phyloP scores from a whole-genome alignment of 2,113 vertebrate genomes.

The Hoplias malabaricus region DNA sequence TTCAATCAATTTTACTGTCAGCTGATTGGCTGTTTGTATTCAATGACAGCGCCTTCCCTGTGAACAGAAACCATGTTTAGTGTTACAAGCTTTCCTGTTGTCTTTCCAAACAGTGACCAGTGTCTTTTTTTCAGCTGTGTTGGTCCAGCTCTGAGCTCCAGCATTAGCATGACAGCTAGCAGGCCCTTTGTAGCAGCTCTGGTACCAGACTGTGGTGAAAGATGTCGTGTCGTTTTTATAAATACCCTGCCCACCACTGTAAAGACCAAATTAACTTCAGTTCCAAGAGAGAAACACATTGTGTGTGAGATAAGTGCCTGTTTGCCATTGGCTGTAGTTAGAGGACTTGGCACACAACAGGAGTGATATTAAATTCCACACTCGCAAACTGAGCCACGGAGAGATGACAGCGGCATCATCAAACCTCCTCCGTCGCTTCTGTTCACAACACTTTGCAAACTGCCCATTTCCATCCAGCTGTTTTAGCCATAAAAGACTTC shows the following conservation, averaged over 20 bases:
- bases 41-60: too few relatives aligned
- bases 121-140: not conserved
- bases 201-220: not conserved
- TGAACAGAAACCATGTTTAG: too few relatives aligned
- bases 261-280: not conserved
- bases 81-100: too few relatives aligned
- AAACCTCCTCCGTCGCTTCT: constrained; percentile 1
- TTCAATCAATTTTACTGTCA: too few relatives aligned
- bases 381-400: constrained; percentile 2
- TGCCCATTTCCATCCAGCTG: constrained; percentile 19
- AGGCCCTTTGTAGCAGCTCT: not conserved
- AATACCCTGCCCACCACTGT: not conserved
- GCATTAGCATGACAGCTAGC: not conserved
- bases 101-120: too few relatives aligned
- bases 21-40: too few relatives aligned
- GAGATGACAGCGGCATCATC: not conserved
- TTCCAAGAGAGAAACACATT: constrained; percentile 11
- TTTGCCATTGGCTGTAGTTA: constrained; percentile 20
- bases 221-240: not conserved
- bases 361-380: constrained; percentile 26
- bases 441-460: not conserved
- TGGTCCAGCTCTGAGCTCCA: not conserved
- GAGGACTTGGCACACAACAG: constrained; percentile 4
- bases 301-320: constrained; percentile 28
- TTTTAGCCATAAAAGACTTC: not conserved